Evolutionary conservation across 92 coral and sea anemone genomes (phyloP).

Genomic region (Desmophyllum pertusum): DNA sequence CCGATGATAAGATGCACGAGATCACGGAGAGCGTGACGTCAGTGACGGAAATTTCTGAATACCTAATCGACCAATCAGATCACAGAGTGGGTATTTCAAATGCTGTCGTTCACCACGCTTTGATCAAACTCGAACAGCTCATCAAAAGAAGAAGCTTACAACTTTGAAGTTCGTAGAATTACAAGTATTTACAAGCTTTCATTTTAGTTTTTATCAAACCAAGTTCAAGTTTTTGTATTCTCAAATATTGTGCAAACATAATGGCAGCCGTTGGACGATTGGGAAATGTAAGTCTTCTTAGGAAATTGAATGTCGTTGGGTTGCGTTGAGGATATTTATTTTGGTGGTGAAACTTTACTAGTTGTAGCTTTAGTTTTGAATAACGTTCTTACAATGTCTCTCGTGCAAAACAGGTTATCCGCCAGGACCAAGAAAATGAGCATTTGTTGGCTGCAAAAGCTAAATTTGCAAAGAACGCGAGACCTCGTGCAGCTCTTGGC

Average conservation of each 20-base stretch:
- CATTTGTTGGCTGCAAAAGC: constrained; percentile 54
- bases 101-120: constrained; percentile 16
- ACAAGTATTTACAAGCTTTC: neutral
- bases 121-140: constrained; percentile 58
- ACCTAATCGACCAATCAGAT: constrained; percentile 81
- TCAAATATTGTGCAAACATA: neutral
- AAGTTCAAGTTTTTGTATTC: neutral
- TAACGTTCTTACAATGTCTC: neutral
- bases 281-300: constrained; percentile 76
- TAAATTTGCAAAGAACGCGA: constrained; percentile 39
- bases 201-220: constrained; percentile 2
- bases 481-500: constrained; percentile 91
- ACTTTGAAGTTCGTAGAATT: neutral
- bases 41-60: constrained; percentile 24
- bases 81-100: constrained; percentile 92
- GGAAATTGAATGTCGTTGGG: constrained; percentile 10
- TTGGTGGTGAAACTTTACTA: neutral
- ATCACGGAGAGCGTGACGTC: constrained; percentile 17
- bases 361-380: neutral
- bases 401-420: constrained; percentile 49
- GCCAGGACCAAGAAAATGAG: constrained; percentile 72
- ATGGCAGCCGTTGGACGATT: constrained; percentile 96
- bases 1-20: constrained; percentile 29
- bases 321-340: neutral
- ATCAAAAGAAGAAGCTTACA: neutral